Base-by-base conservation (phyloP, 2,888 invertebrate genomes). In the Cataglyphis livida region DNA sequence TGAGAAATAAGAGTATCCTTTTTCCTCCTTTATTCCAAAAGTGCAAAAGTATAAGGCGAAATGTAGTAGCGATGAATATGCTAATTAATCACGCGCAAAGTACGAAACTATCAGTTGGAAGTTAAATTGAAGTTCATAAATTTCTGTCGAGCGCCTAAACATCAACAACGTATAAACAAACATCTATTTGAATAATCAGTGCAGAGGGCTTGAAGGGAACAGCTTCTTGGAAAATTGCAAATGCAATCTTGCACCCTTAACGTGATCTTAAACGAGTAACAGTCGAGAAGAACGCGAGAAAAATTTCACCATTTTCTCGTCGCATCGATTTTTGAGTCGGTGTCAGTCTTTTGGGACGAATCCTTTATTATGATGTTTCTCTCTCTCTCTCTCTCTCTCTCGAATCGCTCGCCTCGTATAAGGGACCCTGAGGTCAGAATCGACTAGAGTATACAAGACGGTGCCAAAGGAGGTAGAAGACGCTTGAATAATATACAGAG, bases 401-500 rank as follows among this genome's bases (percentile, higher is more conserved):
- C 32, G 28, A n/a, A 51, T 9, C 41, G 21, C 28, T 64, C 64
- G 41, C 6, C 51, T 81, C 76, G 54, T 28, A 59, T 51, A 38
- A 44, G 51, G 51, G 51, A 21, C 41, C 44, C n/a, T 59, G 68
- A 71, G 78, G 51, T 44, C 25, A 62, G 74, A 82, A 59, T 18
- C 54, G 48, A 66, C 38, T 73, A 71, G 74, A 28, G 48, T 84
- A 66, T 65, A 48, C 38, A 82, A 59, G 32, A 65, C 25, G 64
- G 32, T 32, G 68, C 54, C 44, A 64, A 75, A 81, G 83, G 81
- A 86, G 83, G 73, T 59, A 57, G 57, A 71, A 73, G 82, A 70
- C 70, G 82, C 78, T 86, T 84, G 90, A 90, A 89, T 90, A 84
- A 90, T 90, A 83, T 86, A 90, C 79, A 73, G 35, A 75, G 61